Evolutionary conservation across 2,113 vertebrate genomes (phyloP), one percentile per base, ranked within the genome.

Genomic region (Accipiter virgatus): DNA sequence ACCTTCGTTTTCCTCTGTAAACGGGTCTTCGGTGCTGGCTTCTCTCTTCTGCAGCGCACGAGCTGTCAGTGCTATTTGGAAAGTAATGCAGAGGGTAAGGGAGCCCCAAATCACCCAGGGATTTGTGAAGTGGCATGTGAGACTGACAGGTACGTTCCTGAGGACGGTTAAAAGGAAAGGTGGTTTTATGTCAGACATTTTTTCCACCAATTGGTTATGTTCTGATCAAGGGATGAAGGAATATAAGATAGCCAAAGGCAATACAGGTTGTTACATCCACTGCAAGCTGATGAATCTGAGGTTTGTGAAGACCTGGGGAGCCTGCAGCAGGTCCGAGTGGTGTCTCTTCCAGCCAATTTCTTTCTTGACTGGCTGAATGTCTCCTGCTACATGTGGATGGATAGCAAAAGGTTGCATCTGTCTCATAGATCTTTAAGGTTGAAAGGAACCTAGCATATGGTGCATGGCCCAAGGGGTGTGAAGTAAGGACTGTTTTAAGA

Each of bases 221-320:
- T 94, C 50, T 80, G 92, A 85, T 95, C 52, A 7, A 73, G 63
- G 40, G 80, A 74, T 67, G 79, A 86, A 88, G 73, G 74, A 48
- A 21, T 43, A 10, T 2, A 14, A 53, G 53, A 7, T 13, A 72
- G 67, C 85, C 53, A 22, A 17, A 70, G 96, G 91, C 93, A 48
- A 3, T 23, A 0, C 34, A 48, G 74, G 74, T 1, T 40, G 25
- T 43, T 71, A 40, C 9, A 9, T 56, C 17, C 59, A 48, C 72
- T 55, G 72, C 43, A 48, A 16, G 2, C 58, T 3, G 32, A 14
- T 21, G 65, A 52, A n/a, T 8, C 32, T 3, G 18, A 38, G 77
- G 17, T 34, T 5, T 86, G 63, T 50, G 32, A 52, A 52, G 79
- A 22, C 6, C 36, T 34, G 0, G 4, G 40, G 70, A 40, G 48